These are phyloP conservation scores for Phyllotis vaccarum DNA, from an alignment of 2,797 vertebrate genomes.

Conservation along the genomic window DNA sequence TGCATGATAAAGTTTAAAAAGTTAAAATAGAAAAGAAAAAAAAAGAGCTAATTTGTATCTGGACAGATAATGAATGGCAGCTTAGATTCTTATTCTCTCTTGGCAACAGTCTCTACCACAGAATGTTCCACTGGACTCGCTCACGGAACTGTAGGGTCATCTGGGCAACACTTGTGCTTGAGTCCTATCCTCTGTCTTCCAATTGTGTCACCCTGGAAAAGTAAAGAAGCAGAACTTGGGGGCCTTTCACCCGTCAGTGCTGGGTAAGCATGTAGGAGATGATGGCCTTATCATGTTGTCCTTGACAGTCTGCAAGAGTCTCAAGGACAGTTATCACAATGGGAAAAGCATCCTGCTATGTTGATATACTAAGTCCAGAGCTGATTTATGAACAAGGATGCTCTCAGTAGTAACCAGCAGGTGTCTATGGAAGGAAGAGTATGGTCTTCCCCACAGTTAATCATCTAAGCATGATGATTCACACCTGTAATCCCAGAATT, in stretches of 20 bases:
- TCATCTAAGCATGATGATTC: neutral
- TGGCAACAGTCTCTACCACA: constrained; percentile 57
- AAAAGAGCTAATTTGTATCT: neutral
- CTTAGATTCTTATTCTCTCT: constrained; percentile 54
- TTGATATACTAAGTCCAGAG: accelerated
- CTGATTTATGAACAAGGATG: neutral
- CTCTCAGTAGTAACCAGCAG: neutral
- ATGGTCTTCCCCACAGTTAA: neutral
- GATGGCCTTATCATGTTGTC: neutral
- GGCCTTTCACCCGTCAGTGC: neutral
- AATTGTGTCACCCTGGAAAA: neutral
- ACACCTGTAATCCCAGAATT: neutral
- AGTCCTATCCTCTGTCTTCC: neutral
- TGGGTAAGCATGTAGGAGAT: neutral
- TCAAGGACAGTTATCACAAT: neutral
- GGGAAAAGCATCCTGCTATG: neutral
- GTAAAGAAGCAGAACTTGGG: neutral
- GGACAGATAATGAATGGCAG: neutral
- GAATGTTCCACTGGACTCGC: constrained; percentile 39
- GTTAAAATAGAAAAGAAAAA: neutral
- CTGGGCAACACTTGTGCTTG: neutral
- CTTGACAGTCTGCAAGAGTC: neutral
- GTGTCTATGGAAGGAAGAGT: neutral
- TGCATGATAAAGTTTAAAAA: neutral
- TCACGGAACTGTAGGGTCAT: neutral